phyloP scores from a whole-genome alignment of 2,888 invertebrate genomes.

The Amphipyra berbera region DNA sequence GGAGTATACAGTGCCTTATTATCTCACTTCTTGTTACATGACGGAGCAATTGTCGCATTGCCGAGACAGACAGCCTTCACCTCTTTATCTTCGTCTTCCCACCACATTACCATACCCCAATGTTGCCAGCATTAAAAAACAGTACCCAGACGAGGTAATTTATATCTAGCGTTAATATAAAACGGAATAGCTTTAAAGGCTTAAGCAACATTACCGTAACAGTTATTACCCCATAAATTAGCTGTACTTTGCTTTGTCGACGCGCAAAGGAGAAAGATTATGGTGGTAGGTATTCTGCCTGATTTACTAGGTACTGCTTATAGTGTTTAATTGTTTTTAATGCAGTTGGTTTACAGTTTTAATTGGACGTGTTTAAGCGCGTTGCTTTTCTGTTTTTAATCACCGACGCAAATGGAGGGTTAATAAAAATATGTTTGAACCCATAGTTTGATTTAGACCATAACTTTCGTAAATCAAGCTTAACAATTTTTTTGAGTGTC shows the following conservation, averaged over 20 bases:
- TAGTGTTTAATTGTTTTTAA: conserved; percentile 36
- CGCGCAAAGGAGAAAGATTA: conserved; percentile 57
- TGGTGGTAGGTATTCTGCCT: conserved; percentile 57
- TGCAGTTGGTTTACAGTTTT: conserved; percentile 7
- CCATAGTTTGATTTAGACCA: too few species aligned
- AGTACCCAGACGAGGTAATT: conserved; percentile 49
- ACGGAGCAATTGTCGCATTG: conserved; percentile 36
- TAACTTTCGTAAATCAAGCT: too few species aligned
- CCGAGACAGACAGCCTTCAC: conserved; percentile 3
- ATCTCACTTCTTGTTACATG: conserved; percentile 4
- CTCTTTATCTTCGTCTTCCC: conserved; percentile 22
- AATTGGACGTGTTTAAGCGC: neutral
- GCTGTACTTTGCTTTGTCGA: conserved; percentile 64
- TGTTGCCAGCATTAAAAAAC: conserved; percentile 45
- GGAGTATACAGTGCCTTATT: neutral
- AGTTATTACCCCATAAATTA: conserved; percentile 75
- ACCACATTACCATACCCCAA: conserved; percentile 30
- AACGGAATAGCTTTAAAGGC: conserved; percentile 61
- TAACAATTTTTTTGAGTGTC: too few species aligned
- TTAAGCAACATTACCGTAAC: conserved; percentile 67
- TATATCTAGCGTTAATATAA: conserved; percentile 57
- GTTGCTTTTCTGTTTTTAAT: too few species aligned
- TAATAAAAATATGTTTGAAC: too few species aligned
- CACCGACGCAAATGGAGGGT: too few species aligned
- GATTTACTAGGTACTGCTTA: conserved; percentile 40